Conservation (phyloP, 2,113 vertebrate species). For the Apeltes quadracus region DNA sequence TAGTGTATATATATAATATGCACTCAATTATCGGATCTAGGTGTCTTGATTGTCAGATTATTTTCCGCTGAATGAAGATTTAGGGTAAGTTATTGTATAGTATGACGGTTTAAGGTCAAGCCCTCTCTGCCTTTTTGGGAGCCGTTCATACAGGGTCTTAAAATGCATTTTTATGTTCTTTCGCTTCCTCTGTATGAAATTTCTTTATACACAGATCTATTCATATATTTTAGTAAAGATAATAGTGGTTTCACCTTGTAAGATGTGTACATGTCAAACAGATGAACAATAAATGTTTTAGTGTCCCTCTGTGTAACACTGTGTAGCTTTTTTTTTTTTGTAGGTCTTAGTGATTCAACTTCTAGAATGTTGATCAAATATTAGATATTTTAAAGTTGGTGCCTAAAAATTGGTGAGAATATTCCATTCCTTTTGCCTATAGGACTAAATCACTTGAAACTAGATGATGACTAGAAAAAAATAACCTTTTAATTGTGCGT, state of each 20-base stretch:
- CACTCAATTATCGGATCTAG: constrained; percentile 38
- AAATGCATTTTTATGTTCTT: constrained; percentile 59
- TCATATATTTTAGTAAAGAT: constrained; percentile 82
- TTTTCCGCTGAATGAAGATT: constrained; percentile 46
- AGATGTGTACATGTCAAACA: constrained; percentile 73
- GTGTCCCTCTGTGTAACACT: background rate
- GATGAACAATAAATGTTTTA: constrained; percentile 78
- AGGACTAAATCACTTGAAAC: too few species aligned
- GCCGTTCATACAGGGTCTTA: constrained; percentile 70
- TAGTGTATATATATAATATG: constrained; percentile 9
- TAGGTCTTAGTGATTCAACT: background rate
- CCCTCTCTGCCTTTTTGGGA: constrained; percentile 57
- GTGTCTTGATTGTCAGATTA: constrained; percentile 37
- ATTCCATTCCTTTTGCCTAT: background rate
- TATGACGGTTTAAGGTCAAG: constrained; percentile 32
- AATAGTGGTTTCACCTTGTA: constrained; percentile 67
- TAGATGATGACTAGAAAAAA: background rate
- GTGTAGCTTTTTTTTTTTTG: background rate
- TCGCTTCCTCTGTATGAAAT: constrained; percentile 66
- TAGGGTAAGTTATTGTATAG: constrained; percentile 42
- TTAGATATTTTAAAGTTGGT: background rate
- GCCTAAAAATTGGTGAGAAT: background rate
- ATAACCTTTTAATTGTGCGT: too few species aligned
- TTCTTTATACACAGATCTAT: constrained; percentile 78
- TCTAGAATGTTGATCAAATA: background rate